Evolutionary conservation across 2,888 invertebrate genomes (phyloP), one percentile per base, ranked within the genome.

Genomic region (Nudaria mundana): DNA sequence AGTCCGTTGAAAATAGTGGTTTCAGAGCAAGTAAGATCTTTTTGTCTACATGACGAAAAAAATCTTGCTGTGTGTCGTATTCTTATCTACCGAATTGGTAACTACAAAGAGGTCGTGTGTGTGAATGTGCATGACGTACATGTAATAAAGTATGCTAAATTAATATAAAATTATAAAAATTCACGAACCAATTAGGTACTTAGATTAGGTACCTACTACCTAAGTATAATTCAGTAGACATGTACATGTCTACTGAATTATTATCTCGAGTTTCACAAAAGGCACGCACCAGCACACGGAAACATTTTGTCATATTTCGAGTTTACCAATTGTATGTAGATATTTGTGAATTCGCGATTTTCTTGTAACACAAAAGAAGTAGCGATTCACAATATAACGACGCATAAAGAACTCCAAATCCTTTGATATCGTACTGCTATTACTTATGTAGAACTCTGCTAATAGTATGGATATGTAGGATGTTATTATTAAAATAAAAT

Each of bases 401-500:
- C 63, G 58, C 63, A 73, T 52, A 74, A 71, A 68, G 66, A 62
- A 57, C 59, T 60, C 46, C 55, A 65, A 66, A 58, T 70, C 74
- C 71, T 75, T 75, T 75, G 76, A 75, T 67, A 71, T 62, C 53
- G 58, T 62, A 56, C 56, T 57, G 62, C 51, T 58, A 57, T 56
- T 63, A 65, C 52, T 54, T 48, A 49, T 55, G 41, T 49, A 48
- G 46, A 48, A 42, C 47, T 44, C 34, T 48, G 48, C 44, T 49
- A 46, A 46, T 35, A 30, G 35, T 48, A 51, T 44, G 43, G 41
- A 43, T 42, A 44, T n/a, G n/a, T n/a, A n/a, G n/a, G n/a, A n/a
- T n/a, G n/a, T n/a, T 51, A 44, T 48, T 47, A 47, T 47, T 46
- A 47, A 20, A n/a, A n/a, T 56, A 49, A 41, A 43, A 50, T 45